Percentiles rank a stretch among this genome's conserved stretches.
Conservation (phyloP, 2,888 invertebrate species). For the Erebia epiphron region DNA sequence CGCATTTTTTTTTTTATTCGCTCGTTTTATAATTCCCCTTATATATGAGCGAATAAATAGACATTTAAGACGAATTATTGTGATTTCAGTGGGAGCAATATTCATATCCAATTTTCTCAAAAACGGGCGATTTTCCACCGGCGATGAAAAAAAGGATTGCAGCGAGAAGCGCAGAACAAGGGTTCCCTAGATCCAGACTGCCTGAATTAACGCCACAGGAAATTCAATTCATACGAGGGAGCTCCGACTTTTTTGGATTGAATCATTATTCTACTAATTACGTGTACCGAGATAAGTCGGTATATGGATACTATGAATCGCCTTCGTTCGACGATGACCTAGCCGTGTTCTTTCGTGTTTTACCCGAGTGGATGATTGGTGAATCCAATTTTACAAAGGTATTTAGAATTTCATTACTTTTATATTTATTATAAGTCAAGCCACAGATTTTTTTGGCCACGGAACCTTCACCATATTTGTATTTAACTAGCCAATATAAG, state of each 20-base stretch:
- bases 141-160: constrained; percentile 61
- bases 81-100: constrained; percentile 33
- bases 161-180: constrained; percentile 63
- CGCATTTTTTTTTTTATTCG: no score
- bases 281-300: constrained; percentile 45
- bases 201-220: constrained; percentile 67
- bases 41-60: no score
- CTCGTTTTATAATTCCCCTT: no score
- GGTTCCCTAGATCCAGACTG: constrained; percentile 61
- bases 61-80: background rate
- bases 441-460: no score
- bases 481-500: no score
- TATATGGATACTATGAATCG: constrained; percentile 19
- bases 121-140: constrained; percentile 65
- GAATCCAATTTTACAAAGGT: constrained; percentile 40
- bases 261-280: constrained; percentile 83
- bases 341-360: constrained; percentile 38
- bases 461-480: no score
- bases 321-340: constrained; percentile 45
- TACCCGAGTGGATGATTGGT: constrained; percentile 42
- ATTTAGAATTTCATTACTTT: background rate
- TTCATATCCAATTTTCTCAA: constrained; percentile 38
- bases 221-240: constrained; percentile 49
- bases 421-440: no score
- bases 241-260: constrained; percentile 67